phyloP scores from a whole-genome alignment of 2,888 invertebrate genomes.

The Limnephilus rhombicus region DNA sequence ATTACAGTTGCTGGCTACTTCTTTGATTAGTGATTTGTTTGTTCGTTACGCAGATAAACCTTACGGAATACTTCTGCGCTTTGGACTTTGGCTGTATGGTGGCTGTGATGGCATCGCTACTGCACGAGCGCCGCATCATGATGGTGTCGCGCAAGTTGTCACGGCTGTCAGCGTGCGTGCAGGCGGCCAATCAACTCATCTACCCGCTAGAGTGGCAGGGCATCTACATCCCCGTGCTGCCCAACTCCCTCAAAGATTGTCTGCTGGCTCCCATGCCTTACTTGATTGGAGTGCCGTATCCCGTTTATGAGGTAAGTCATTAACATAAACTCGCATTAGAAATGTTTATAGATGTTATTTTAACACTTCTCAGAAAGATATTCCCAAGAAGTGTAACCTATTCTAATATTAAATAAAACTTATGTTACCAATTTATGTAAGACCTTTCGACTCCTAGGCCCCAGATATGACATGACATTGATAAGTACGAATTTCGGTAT shows the following conservation, averaged over 20 bases:
- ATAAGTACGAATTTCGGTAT: too few relatives aligned
- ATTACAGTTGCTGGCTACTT: too few relatives aligned
- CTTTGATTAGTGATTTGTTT: not conserved
- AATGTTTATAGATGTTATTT: not conserved
- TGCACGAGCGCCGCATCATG: constrained; percentile 95
- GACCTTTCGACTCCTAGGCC: too few relatives aligned
- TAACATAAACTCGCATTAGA: not conserved
- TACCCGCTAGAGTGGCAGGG: constrained; percentile 99
- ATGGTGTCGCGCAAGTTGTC: constrained; percentile 94
- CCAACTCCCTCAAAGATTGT: constrained; percentile 92
- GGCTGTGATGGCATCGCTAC: constrained; percentile 95
- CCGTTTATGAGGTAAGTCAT: constrained; percentile 84
- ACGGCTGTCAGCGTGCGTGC: constrained; percentile 93
- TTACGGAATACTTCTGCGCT: constrained; percentile 99
- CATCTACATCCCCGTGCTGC: constrained; percentile 97
- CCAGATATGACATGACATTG: too few relatives aligned
- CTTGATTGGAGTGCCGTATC: constrained; percentile 95
- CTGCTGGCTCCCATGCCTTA: constrained; percentile 98
- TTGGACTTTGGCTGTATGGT: constrained; percentile 97
- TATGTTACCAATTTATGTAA: not conserved
- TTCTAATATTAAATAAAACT: not conserved
- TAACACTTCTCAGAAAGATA: not conserved
- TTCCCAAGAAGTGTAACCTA: not conserved
- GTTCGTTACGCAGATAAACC: constrained; percentile 84
- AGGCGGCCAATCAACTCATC: constrained; percentile 95